Conservation (phyloP, 2,888 invertebrate genomes). For the Sturmia bella region DNA sequence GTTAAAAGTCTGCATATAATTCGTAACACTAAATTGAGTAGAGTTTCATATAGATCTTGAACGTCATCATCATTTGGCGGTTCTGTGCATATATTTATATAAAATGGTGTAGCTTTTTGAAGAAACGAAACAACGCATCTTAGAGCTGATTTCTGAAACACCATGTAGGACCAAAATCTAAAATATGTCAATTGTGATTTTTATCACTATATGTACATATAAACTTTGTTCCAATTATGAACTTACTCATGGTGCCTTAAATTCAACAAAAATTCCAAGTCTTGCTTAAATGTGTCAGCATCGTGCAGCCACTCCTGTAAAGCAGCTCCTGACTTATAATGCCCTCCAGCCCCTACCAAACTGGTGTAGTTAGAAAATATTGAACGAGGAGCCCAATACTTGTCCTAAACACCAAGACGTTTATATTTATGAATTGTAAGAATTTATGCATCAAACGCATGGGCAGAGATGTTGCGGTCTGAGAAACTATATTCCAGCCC, state of each 20-base stretch:
- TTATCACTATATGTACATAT: not conserved
- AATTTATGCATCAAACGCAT: too few relatives aligned
- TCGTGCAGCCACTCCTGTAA: constrained; percentile 87
- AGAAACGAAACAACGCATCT: constrained; percentile 87
- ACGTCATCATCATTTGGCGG: constrained; percentile 81
- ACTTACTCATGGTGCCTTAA: constrained; percentile 84
- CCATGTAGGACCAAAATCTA: constrained; percentile 88
- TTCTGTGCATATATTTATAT: constrained; percentile 83
- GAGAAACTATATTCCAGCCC: too few relatives aligned
- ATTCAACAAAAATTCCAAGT: constrained; percentile 87
- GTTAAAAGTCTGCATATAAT: constrained; percentile 90
- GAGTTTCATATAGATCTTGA: constrained; percentile 83
- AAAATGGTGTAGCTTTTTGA: constrained; percentile 88
- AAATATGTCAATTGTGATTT: constrained; percentile 29
- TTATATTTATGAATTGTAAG: constrained; percentile 24
- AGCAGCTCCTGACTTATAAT: constrained; percentile 83
- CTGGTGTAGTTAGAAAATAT: constrained; percentile 75
- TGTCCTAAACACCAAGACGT: constrained; percentile 71
- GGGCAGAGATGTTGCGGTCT: too few relatives aligned
- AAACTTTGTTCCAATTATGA: not conserved
- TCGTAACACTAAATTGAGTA: constrained; percentile 86
- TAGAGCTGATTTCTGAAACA: constrained; percentile 86
- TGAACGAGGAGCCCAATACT: constrained; percentile 74
- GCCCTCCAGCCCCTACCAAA: constrained; percentile 80
- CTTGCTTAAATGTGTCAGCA: constrained; percentile 84